Evolutionary conservation across 2,113 vertebrate species (phyloP), one percentile per base, ranked within the genome.

Genomic region (Podocnemis expansa): DNA sequence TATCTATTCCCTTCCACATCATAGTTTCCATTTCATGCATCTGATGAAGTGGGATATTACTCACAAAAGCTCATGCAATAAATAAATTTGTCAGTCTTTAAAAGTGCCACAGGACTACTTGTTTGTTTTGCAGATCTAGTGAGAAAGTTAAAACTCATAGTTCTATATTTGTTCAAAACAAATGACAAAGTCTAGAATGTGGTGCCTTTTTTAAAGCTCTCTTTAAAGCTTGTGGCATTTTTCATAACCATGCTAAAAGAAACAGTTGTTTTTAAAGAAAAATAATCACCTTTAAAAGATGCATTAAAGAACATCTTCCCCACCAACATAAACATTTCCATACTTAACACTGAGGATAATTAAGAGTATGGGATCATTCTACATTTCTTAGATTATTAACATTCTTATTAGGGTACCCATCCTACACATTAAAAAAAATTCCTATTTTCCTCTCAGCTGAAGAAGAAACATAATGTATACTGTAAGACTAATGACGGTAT

Each of bases 361-460:
- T 54, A 82, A 58, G 22, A 87, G 17, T 38, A 82, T 79, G 43
- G 38, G 29, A 60, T 78, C 87, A 82, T 21, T 55, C 43, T 67
- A 73, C 11, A 82, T 24, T 82, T 82, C 80, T 85, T 43, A 13
- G 13, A 52, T 52, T 70, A 60, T 83, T 80, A 43, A 79, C 76
- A 51, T 58, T 79, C 34, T 88, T 54, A 75, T 90, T 22, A 85
- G 25, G 43, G 31, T 79, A 78, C 51, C 79, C 12, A 27, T 56
- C 95, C 91, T 10, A 78, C 91, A 2, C 10, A 67, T 93, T 85
- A 88, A 80, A 89, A 89, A 34, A 88, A 90, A 92, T 47, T 41
- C 25, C 0, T 1, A 24, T 41, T 86, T 84, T 93, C 54, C 94
- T 89, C 78, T 73, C 78, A 92, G 52, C 52, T 1, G 43, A 88